These are phyloP conservation scores for Sitophilus oryzae DNA, from an alignment of 1,140 invertebrate genomes.

Conservation along the genomic window DNA sequence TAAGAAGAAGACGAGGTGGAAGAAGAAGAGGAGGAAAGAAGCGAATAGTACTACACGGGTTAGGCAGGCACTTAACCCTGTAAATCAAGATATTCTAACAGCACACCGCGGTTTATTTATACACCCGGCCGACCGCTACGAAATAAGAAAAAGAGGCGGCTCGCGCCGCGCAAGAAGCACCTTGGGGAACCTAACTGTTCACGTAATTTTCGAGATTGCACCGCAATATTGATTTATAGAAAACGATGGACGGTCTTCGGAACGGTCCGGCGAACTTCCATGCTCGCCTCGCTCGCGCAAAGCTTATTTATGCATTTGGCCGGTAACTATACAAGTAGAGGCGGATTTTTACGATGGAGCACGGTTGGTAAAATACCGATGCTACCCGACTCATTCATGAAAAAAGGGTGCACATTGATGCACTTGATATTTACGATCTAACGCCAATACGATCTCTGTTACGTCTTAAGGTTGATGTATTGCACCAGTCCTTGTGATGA, in stretches of 20 bases:
- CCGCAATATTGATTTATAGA: conserved; percentile 26
- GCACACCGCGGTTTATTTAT: conserved; percentile 24
- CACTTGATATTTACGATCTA: too few species aligned
- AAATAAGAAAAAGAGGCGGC: conserved; percentile 24
- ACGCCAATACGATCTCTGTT: too few species aligned
- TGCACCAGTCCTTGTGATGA: too few species aligned
- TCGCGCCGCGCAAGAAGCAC: conserved; percentile 23
- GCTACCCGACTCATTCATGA: too few species aligned
- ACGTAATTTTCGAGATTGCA: conserved; percentile 21
- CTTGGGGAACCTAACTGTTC: conserved; percentile 28
- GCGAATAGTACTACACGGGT: conserved; percentile 22
- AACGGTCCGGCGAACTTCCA: conserved; percentile 20
- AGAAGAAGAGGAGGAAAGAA: conserved; percentile 5
- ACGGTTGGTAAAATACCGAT: too few species aligned
- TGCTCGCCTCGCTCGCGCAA: conserved; percentile 10
- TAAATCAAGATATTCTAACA: conserved; percentile 28
- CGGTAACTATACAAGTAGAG: conserved; percentile 13
- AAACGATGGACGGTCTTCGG: too few species aligned
- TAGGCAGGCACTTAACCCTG: conserved; percentile 27
- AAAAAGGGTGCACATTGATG: too few species aligned
- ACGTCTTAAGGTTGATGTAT: too few species aligned
- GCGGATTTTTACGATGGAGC: too few species aligned
- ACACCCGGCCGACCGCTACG: conserved; percentile 16
- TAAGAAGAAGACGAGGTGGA: background rate
- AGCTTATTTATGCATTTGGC: conserved; percentile 21